phyloP scores from a whole-genome alignment of 1,140 invertebrate genomes.

The Patella vulgata region DNA sequence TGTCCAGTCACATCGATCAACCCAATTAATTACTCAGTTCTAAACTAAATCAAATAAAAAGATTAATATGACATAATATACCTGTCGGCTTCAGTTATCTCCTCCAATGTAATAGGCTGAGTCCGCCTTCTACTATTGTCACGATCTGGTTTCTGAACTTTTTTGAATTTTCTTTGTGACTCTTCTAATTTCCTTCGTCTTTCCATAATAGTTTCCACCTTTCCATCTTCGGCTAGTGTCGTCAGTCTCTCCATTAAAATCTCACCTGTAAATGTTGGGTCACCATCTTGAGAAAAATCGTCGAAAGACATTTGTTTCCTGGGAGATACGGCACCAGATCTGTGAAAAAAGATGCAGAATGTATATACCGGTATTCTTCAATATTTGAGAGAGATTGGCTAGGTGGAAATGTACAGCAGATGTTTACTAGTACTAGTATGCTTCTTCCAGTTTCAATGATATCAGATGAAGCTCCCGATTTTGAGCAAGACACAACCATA shows the following conservation, averaged over 20 bases:
- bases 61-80: too few relatives aligned
- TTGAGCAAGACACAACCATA: too few relatives aligned
- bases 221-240: slow-evolving; percentile 30
- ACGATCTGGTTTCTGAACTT: slow-evolving; percentile 24
- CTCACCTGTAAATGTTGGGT: slow-evolving; percentile 23
- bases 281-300: slow-evolving; percentile 4
- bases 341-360: too few relatives aligned
- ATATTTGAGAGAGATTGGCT: too few relatives aligned
- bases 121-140: slow-evolving; percentile 51
- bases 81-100: slow-evolving; percentile 53
- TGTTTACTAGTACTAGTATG: too few relatives aligned
- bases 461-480: too few relatives aligned
- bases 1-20: too few relatives aligned
- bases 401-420: too few relatives aligned
- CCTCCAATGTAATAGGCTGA: slow-evolving; percentile 51
- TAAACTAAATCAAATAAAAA: too few relatives aligned
- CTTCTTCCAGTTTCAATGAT: too few relatives aligned
- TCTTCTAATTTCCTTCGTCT: slow-evolving; percentile 20
- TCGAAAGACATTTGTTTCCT: slow-evolving; percentile 9
- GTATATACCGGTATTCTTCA: too few relatives aligned
- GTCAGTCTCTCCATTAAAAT: slow-evolving; percentile 46
- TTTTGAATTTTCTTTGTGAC: slow-evolving; percentile 23
- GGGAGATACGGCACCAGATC: slow-evolving; percentile 25
- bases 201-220: slow-evolving; percentile 22
- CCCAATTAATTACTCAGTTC: too few relatives aligned